Base-by-base conservation (phyloP, 37 sponge, comb jelly and placozoan species). In the Agelas oroides region DNA sequence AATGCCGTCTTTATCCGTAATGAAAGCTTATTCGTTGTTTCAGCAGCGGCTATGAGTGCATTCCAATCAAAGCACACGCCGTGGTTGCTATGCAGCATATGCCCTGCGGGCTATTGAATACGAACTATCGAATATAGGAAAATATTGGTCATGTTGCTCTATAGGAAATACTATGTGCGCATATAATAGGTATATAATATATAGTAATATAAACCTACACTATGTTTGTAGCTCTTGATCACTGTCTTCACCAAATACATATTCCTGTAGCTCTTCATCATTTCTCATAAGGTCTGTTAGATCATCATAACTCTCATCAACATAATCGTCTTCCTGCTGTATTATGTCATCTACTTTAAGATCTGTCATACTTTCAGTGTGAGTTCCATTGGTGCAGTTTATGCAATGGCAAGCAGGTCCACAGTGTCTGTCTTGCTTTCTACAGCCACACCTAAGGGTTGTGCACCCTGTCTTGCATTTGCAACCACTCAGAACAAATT, bases 381-480 rank as follows among this genome's bases (percentile, higher is more conserved):
- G 60, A 36, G 46, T 60, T 20, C 46, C 46, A 46, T 46, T 46
- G 3, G 46, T 46, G 8, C 46, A 46, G 8, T 46, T 46, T 3
- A 46, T 24, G 39, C 73, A 82, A 14, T 55, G 17, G 64, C 76
- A 62, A 31, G 76, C 84, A 56, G 72, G 62, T 12, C 52, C 63
- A 75, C 76, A 74, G 52, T 31, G 36, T 63, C 58, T 72, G 46
- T 39, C 53, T 19, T 60, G 39, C 53, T 62, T 75, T 53, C 30
- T 75, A 69, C 76, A 75, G 32, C 58, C 30, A n/a, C 76, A 82
- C 28, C 73, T 70, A 18, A 23, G 17, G 20, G 83, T 71, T 55
- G 3, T 17, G n/a, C 83, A 82, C 18, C 83, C 83, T 57, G 33
- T 71, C 60, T 82, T 82, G 62, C 83, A 82, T 16, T 31, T 70